These are phyloP conservation scores for Sciurus niger DNA, from an alignment of 2,113 vertebrate genomes.

Conservation along the genomic window DNA sequence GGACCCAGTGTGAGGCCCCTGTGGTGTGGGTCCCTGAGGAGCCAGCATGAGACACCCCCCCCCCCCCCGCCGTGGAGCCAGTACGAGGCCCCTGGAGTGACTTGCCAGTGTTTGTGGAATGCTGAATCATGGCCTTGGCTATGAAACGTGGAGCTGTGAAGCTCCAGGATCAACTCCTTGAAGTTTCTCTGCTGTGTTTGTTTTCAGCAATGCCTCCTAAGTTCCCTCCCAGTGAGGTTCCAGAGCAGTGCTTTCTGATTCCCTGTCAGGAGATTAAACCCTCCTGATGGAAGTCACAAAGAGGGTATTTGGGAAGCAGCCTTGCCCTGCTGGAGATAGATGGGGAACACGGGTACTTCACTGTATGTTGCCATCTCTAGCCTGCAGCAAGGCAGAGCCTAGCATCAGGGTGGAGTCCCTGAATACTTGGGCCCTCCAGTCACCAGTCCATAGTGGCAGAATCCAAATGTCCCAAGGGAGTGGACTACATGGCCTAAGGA, in stretches of 20 bases:
- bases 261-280: not conserved
- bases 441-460: too few species aligned
- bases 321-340: not conserved
- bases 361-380: not conserved
- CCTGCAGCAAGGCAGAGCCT: too few species aligned
- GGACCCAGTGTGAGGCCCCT: too few species aligned
- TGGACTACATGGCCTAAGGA: not conserved
- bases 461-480: not conserved
- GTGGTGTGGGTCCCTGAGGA: too few species aligned
- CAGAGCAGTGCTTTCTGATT: not conserved
- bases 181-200: not conserved
- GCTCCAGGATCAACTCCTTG: not conserved
- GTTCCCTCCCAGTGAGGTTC: too few species aligned
- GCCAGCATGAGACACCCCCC: too few species aligned
- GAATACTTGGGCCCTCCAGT: not conserved
- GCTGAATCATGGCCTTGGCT: not conserved
- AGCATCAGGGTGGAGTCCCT: not conserved
- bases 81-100: too few species aligned
- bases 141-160: not conserved
- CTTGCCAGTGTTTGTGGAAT: not conserved
- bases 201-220: accelerated
- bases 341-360: too few species aligned
- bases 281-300: not conserved
- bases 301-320: not conserved
- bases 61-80: too few species aligned